phyloP scores from a whole-genome alignment of 2,797 vertebrate species.

The Simalia tracyae region DNA sequence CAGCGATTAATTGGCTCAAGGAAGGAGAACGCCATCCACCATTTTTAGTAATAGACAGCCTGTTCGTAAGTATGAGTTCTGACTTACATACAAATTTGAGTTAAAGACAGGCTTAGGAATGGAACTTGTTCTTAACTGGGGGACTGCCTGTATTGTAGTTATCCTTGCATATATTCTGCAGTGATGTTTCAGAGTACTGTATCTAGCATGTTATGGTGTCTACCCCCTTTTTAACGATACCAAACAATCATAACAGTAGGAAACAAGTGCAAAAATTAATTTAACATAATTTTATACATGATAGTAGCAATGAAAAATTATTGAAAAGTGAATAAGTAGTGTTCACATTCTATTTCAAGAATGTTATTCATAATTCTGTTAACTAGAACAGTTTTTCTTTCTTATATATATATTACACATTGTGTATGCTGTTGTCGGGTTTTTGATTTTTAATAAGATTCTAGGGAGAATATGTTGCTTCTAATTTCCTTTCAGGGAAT shows the following conservation, averaged over 20 bases:
- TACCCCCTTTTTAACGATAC: not conserved
- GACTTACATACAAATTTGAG: too few species aligned
- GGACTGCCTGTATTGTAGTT: not conserved
- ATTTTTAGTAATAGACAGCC: too few species aligned
- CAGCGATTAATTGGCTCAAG: too few species aligned
- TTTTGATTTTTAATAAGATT: conserved; percentile 35
- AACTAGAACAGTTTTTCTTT: conserved; percentile 30
- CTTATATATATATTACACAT: conserved; percentile 29
- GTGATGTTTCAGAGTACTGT: not conserved
- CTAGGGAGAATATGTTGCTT: conserved; percentile 6
- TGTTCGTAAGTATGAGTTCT: too few species aligned
- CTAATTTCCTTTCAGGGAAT: conserved; percentile 28
- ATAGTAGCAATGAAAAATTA: conserved; percentile 7
- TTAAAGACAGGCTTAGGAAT: too few species aligned
- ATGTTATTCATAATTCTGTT: conserved; percentile 31
- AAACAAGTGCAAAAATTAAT: conserved; percentile 16
- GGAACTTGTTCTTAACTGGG: too few species aligned
- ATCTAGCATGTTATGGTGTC: conserved; percentile 2
- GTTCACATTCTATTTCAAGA: conserved; percentile 38
- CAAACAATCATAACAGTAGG: not conserved
- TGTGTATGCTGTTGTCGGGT: conserved; percentile 26
- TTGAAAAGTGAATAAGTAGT: conserved; percentile 26
- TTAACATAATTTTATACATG: conserved; percentile 11
- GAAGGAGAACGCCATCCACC: too few species aligned
- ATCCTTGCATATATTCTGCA: conserved; percentile 42